Percentiles rank a stretch among this genome's conserved stretches.
Conservation (phyloP, 1,140 invertebrate species). For the Drosophila lowei region DNA sequence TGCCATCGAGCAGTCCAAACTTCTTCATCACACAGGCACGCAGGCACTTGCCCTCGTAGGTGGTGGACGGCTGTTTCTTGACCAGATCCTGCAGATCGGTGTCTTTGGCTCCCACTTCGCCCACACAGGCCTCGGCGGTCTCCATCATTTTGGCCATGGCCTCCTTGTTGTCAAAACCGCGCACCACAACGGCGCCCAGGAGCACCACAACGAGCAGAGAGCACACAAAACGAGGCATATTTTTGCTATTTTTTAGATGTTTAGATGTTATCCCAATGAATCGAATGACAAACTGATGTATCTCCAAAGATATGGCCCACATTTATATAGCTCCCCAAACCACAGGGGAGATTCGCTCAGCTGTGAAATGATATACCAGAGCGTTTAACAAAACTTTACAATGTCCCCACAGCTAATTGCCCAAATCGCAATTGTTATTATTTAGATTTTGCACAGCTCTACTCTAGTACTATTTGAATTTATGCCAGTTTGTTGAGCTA, state of each 20-base stretch:
- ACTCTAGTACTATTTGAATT: not conserved
- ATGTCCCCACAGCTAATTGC: slow-evolving; percentile 17
- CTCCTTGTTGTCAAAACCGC: slow-evolving; percentile 56
- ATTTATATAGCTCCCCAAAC: slow-evolving; percentile 22
- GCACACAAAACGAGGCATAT: slow-evolving; percentile 38
- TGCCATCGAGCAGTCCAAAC: slow-evolving; percentile 32
- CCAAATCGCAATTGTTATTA: slow-evolving; percentile 10
- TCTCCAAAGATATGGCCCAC: not conserved
- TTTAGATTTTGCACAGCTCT: not conserved
- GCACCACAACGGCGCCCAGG: slow-evolving; percentile 29
- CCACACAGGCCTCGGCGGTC: slow-evolving; percentile 39
- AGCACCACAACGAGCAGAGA: slow-evolving; percentile 27
- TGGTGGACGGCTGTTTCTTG: slow-evolving; percentile 47
- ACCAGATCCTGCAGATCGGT: slow-evolving; percentile 44
- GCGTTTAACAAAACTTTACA: slow-evolving; percentile 28
- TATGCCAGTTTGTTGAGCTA: not conserved
- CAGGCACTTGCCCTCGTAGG: slow-evolving; percentile 58
- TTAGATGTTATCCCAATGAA: slow-evolving; percentile 11
- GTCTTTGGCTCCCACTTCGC: slow-evolving; percentile 47
- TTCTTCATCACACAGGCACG: slow-evolving; percentile 69
- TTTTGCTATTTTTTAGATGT: not conserved
- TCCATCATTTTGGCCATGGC: slow-evolving; percentile 57
- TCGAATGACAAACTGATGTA: slow-evolving; percentile 32
- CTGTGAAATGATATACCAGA: slow-evolving; percentile 67
- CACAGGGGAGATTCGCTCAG: slow-evolving; percentile 24